Evolutionary conservation across 2,113 vertebrate species (phyloP), one percentile per base, ranked within the genome.

Genomic region (Onychostruthus taczanowskii): DNA sequence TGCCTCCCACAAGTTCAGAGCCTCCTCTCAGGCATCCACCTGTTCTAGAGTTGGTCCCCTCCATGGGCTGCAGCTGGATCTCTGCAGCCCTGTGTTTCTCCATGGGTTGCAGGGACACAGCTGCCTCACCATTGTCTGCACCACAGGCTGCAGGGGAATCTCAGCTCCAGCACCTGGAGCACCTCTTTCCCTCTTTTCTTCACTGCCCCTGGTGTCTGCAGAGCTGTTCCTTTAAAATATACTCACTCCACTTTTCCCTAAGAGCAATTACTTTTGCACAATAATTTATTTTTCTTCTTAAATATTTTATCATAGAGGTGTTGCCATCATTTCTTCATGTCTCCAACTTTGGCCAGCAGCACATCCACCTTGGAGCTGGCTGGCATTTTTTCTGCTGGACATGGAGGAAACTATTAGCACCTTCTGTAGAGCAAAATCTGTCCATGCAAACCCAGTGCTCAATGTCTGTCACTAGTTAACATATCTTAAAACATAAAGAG

Each of bases 21-120:
- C 27, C 12, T 77, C 7, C 9, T 44, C 55, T 39, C 33, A 30
- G n/a, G n/a, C 10, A 58, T 46, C 19, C 13, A 16, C 7, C 7
- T 39, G 8, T 5, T 69, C 22, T 33, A 10, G 8, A 3, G 11
- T 35, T 12, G 27, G 14, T 33, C 2, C 1, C 31, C 14, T 50
- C 37, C 31, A 18, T 0, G 1, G 62, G 44, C 21, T 50, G 16
- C 7, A 6, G 26, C 8, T n/a, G 30, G 20, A 30, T n/a, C 50
- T 75, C 30, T 49, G 24, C 10, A 58, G 35, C 2, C 30, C 13
- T 0, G 0, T 35, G 13, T 22, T 14, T 1, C 47, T 73, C n/a
- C 41, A 47, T 7, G 41, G 28, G 18, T n/a, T 55, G 33, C 41
- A 39, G 69, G 7, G 9, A 1, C 37, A 35, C 62, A 76, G 26